These are phyloP conservation scores for Anguilla obscura DNA, from an alignment of 2,797 vertebrate species.

Conservation along the genomic window DNA sequence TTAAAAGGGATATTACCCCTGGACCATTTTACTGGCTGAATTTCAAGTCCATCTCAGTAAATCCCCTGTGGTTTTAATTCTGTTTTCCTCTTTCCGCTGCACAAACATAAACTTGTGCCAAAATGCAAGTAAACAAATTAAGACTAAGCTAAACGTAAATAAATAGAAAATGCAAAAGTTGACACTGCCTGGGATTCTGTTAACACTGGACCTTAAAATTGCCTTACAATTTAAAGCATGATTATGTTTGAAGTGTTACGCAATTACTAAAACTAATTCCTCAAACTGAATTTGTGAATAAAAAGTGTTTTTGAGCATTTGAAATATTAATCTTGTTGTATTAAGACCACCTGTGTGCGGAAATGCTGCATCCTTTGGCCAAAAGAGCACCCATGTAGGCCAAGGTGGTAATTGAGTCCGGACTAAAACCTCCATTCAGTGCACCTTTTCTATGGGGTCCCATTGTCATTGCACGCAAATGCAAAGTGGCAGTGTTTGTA, in stretches of 20 bases:
- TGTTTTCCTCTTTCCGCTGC: not conserved
- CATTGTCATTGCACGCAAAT: not conserved
- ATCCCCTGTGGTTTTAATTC: not conserved
- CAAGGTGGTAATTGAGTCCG: not conserved
- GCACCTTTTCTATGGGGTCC: not conserved
- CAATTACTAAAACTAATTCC: too few relatives aligned
- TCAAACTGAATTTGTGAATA: too few relatives aligned
- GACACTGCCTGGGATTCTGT: too few relatives aligned
- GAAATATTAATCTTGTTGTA: too few relatives aligned
- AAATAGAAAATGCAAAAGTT: not conserved
- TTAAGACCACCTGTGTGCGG: too few relatives aligned
- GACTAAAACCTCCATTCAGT: not conserved
- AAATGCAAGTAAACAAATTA: not conserved
- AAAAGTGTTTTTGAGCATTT: too few relatives aligned
- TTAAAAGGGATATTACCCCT: not conserved
- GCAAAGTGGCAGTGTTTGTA: not conserved
- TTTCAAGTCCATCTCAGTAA: not conserved
- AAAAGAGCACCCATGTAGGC: not conserved
- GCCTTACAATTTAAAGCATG: not conserved
- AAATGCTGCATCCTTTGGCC: not conserved
- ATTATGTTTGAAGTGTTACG: too few relatives aligned
- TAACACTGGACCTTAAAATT: not conserved
- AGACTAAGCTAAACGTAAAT: not conserved
- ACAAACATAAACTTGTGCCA: not conserved
- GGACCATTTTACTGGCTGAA: not conserved